Conservation (phyloP, 2,797 vertebrate species). For the Eulemur coronatus region DNA sequence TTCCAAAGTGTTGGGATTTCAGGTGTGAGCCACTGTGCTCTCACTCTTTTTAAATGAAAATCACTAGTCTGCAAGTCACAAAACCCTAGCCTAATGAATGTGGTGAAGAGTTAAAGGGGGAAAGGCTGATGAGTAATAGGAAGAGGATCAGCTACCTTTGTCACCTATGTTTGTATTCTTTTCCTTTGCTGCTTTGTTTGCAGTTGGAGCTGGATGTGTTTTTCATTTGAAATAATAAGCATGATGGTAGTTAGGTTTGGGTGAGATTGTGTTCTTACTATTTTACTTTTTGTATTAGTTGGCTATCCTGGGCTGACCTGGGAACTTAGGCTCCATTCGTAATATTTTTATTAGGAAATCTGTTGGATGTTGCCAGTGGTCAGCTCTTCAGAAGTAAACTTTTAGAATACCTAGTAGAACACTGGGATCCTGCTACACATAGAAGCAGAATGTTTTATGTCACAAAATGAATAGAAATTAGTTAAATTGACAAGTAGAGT, state of each 20-base stretch:
- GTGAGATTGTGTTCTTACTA: constrained; percentile 33
- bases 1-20: background rate
- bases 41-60: background rate
- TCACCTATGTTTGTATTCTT: background rate
- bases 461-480: constrained; percentile 22
- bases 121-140: background rate
- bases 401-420: background rate
- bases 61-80: background rate
- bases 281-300: constrained; percentile 40
- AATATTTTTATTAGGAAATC: constrained; percentile 33
- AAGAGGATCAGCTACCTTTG: background rate
- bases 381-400: constrained; percentile 6
- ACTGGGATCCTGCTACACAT: background rate
- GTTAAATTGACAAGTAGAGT: background rate
- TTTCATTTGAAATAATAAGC: constrained; percentile 36
- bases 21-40: background rate
- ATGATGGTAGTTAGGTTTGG: background rate
- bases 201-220: background rate
- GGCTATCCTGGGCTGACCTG: constrained; percentile 18
- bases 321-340: background rate
- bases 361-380: background rate
- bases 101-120: background rate
- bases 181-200: background rate
- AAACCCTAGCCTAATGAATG: background rate
- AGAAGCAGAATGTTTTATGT: background rate